Evolutionary conservation across 2,797 vertebrate genomes (phyloP), one percentile per base, ranked within the genome.

Genomic region (Acipenser oxyrinchus): DNA sequence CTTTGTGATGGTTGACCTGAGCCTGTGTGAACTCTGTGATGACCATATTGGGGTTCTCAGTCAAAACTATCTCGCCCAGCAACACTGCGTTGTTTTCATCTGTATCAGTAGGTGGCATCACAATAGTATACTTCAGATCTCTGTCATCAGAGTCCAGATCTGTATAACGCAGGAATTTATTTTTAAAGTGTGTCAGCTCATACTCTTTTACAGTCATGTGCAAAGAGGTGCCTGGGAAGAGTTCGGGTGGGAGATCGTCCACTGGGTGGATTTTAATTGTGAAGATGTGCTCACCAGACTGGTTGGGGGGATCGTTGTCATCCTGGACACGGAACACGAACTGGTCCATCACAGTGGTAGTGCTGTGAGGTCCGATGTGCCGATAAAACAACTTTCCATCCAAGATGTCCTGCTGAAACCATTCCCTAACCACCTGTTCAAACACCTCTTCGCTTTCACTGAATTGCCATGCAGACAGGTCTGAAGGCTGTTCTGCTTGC

Each of bases 121-220:
- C 79, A 12, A 94, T 79, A 23, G 82, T 91, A 63, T 93, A 95
- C 64, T 86, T 92, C 53, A 96, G 79, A 62, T 93, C 88, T 66
- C 91, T 86, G 74, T 93, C 93, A 73, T 93, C 91, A n/a, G 90
- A 92, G 76, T 93, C 89, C 65, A 90, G 74, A 76, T 96, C 93
- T 66, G 75, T 88, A 63, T 94, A 95, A 62, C 78, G 85, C 68
- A 95, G 81, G 64, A 76, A 90, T 62, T 77, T 88, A 75, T 91
- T 94, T 62, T 76, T 89, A 63, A 95, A 93, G 63, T 77, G 74
- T 60, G 93, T 95, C 52, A 94, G 74, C 62, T 94, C 88, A 58
- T 94, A 95, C 71, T 93, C 91, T 66, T 89, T 79, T 37, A 95
- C 92, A 5, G 86, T 90, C 90, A 95, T 94, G 74, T 93, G 84